Evolutionary conservation across 1,140 invertebrate genomes (phyloP), one percentile per base, ranked within the genome.

Genomic region (Epicauta chinensis): DNA sequence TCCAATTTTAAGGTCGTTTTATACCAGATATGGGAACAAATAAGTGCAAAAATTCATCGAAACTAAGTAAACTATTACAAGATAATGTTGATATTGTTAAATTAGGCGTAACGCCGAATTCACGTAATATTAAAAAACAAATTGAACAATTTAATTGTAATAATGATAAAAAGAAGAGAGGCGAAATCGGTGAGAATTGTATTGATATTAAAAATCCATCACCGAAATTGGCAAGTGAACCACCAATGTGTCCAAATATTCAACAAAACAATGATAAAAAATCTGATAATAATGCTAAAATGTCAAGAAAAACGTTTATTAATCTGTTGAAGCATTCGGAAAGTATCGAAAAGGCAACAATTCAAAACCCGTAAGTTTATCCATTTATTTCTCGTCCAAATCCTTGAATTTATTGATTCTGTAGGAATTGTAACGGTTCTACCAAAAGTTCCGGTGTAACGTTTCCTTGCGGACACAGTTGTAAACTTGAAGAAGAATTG

Each of bases 401-500:
- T 23, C n/a, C n/a, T n/a, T n/a, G n/a, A n/a, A 23, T 23, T 23
- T 3, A 23, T 23, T 23, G 23, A 36, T 36, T 3, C 14, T 37
- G 23, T 47, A 16, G 15, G 11, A 40, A 16, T 17, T 37, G 38
- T 16, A 23, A 47, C 30, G 14, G 23, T 34, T 5, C 34, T 29
- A 34, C 36, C 14, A 37, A 47, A 47, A 47, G 6, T 13, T 16
- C 30, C 32, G 44, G 44, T 29, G 38, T 34, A 9, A 47, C 45
- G 16, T 47, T 47, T 11, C 17, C 51, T 1, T 55, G 53, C 29
- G 41, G 39, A 5, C 41, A 55, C 15, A 51, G 35, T 13, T 55
- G 53, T 43, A 51, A 49, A 16, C 53, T 49, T 15, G 53, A 55
- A 16, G 46, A 55, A 16, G 53, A 55, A 29, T 36, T 51, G 32